A percentile compares a stretch with the other conserved stretches of the same genome.
Conservation (phyloP, 2,888 invertebrate genomes). For the Pollenia amentaria region DNA sequence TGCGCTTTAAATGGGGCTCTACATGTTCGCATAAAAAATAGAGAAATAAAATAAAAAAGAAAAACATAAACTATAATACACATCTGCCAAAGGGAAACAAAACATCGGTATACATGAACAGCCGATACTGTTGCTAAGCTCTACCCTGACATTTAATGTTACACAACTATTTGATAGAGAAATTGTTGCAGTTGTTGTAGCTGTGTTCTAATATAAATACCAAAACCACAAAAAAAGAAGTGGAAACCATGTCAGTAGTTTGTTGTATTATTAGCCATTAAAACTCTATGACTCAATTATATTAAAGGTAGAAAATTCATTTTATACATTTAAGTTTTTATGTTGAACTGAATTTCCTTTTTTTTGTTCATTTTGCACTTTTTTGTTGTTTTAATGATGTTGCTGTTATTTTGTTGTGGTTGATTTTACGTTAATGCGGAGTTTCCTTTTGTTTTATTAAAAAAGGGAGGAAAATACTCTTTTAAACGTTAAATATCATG, state of each 20-base stretch:
- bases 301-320: conserved; percentile 49
- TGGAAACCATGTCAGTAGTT: conserved; percentile 60
- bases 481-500: conserved; percentile 55
- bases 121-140: neutral
- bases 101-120: neutral
- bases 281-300: conserved; percentile 68
- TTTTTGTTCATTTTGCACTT: conserved; percentile 7
- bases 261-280: conserved; percentile 65
- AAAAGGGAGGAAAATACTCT: conserved; percentile 26
- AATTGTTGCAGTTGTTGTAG: neutral
- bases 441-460: conserved; percentile 28
- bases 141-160: conserved; percentile 28
- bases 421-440: conserved; percentile 56
- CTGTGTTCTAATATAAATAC: neutral
- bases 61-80: conserved; percentile 45
- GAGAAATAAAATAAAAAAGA: neutral
- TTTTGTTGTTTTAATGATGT: conserved; percentile 7
- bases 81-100: neutral
- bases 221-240: neutral
- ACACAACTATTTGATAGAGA: conserved; percentile 16
- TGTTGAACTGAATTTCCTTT: neutral
- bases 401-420: conserved; percentile 14
- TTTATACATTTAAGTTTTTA: conserved; percentile 27
- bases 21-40: neutral
- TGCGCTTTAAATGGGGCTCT: conserved; percentile 6